Conservation (phyloP, 2,888 invertebrate species). For the Petrolisthes manimaculis region DNA sequence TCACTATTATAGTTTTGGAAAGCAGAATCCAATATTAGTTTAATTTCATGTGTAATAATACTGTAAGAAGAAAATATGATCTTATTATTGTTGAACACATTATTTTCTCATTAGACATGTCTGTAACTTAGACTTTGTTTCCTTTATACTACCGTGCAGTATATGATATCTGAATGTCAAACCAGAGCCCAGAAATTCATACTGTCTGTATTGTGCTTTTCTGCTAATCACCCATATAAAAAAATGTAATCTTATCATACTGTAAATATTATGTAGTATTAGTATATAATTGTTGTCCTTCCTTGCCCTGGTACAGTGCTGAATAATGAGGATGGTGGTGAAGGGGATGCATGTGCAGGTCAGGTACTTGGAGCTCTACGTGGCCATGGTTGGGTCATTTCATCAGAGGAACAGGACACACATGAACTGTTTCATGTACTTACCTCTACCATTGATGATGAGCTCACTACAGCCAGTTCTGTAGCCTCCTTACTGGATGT, state of each 20-base stretch:
- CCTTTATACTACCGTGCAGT: too few relatives aligned
- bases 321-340: slow-evolving; percentile 53
- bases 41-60: too few relatives aligned
- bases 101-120: too few relatives aligned
- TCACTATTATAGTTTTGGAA: too few relatives aligned
- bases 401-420: slow-evolving; percentile 92
- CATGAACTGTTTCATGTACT: slow-evolving; percentile 93
- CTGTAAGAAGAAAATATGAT: too few relatives aligned
- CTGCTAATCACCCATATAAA: not conserved
- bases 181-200: too few relatives aligned
- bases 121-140: too few relatives aligned
- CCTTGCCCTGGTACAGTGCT: slow-evolving; percentile 29
- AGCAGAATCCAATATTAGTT: too few relatives aligned
- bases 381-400: slow-evolving; percentile 86
- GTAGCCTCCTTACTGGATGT: slow-evolving; percentile 52
- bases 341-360: slow-evolving; percentile 75
- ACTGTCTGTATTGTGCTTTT: not conserved
- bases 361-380: slow-evolving; percentile 82
- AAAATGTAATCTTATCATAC: not conserved
- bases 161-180: not conserved
- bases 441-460: slow-evolving; percentile 90
- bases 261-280: not conserved
- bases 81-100: too few relatives aligned
- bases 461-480: slow-evolving; percentile 70
- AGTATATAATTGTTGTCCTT: not conserved